Base-by-base conservation (phyloP, 1,140 invertebrate genomes). In the Halictus rubicundus region DNA sequence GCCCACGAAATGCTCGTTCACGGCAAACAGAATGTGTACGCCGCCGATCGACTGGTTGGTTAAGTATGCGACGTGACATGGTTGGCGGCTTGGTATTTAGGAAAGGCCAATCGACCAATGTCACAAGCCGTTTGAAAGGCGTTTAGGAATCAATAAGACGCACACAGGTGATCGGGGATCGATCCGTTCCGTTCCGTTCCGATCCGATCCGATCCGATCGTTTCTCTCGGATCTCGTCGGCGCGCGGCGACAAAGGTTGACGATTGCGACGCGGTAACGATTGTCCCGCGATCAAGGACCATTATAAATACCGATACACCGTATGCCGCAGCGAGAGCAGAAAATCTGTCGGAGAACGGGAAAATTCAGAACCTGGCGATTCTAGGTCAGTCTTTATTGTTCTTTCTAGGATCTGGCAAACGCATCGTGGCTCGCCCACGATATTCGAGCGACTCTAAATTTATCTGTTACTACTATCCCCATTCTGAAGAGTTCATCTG, bases 51-150 rank as follows among this genome's bases (percentile, higher is more conserved):
- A 76, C 66, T 78, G 54, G 81, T 63, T 54, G 75, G 64, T 83
- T 83, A 80, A 87, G 65, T 88, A 85, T 79, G 78, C 86, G 82
- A 90, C 87, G 86, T 91, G 91, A 92, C 92, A 91, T 89, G 91
- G 88, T 92, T 92, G 91, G 90, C 90, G 89, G 91, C 88, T 91
- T 92, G 92, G 92, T 92, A 93, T 93, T 93, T 93, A 92, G 91
- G 91, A 92, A 92, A 93, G 92, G 92, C 91, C 91, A 90, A 89
- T 84, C 90, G 87, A 92, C 88, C 92, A 93, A 92, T 93, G 92
- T 92, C 91, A 93, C 90, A 92, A 92, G 89, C 90, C 90, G 90
- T 92, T 93, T 90, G 91, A 92, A 93, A 92, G 90, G 91, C 88
- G 88, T 87, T 32, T 91, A 90, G 90, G 49, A 90, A 88, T 88